phyloP scores from a whole-genome alignment of 2,797 vertebrate species.

The Fistularia tabacaria region DNA sequence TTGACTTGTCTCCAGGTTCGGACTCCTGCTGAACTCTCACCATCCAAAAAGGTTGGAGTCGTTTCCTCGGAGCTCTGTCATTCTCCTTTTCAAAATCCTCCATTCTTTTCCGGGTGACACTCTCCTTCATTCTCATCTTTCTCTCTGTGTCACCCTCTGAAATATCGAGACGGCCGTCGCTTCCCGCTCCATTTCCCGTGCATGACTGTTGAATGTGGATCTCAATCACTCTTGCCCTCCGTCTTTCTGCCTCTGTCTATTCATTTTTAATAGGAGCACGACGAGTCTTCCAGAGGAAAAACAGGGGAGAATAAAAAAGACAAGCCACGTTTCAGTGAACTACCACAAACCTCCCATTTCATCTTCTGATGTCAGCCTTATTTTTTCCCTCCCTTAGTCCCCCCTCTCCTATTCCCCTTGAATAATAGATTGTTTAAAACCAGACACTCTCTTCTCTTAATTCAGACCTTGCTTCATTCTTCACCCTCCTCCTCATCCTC shows the following conservation, averaged over 20 bases:
- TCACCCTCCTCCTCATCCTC: slow-evolving; percentile 6
- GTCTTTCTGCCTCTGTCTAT: slow-evolving; percentile 33
- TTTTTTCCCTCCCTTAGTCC: slow-evolving; percentile 12
- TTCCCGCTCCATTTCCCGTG: no score
- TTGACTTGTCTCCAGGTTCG: no score
- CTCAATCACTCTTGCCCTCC: slow-evolving; percentile 25
- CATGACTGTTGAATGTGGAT: slow-evolving; percentile 32
- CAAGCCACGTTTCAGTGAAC: slow-evolving; percentile 43
- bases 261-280: slow-evolving; percentile 66
- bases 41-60: no score
- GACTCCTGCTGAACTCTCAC: no score
- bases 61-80: no score
- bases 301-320: slow-evolving; percentile 18
- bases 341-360: slow-evolving; percentile 21
- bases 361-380: slow-evolving; percentile 13
- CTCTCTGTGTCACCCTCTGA: no score
- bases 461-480: slow-evolving; percentile 24
- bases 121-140: no score
- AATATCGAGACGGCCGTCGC: no score
- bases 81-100: no score
- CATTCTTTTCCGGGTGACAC: no score
- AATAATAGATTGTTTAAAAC: slow-evolving; percentile 65
- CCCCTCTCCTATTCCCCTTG: slow-evolving; percentile 28
- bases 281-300: slow-evolving; percentile 32
- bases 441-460: slow-evolving; percentile 37